phyloP scores from a whole-genome alignment of 2,113 vertebrate genomes.

The Mastomys coucha region DNA sequence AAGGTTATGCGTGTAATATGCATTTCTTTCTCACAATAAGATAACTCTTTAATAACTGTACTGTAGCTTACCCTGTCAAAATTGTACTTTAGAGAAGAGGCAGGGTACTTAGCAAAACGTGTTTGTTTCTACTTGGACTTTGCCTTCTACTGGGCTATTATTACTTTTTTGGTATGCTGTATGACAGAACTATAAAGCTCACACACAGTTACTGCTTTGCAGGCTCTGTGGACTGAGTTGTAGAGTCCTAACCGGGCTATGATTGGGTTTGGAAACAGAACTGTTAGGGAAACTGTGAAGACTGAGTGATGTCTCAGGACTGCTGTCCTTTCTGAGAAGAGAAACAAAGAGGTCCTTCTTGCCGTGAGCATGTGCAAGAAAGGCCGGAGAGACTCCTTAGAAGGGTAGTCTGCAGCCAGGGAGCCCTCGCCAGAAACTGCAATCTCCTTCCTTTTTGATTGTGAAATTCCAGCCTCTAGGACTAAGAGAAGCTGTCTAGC shows the following conservation, averaged over 20 bases:
- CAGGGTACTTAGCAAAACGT: constrained; percentile 44
- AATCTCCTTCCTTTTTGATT: not conserved
- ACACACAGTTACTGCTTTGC: not conserved
- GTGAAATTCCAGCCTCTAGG: not conserved
- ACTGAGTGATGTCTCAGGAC: not conserved
- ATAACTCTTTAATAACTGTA: not conserved
- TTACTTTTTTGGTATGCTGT: constrained; percentile 52
- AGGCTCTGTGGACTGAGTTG: not conserved
- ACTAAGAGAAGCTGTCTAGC: not conserved
- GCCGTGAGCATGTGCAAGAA: not conserved
- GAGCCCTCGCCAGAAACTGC: not conserved
- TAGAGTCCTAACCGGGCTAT: not conserved
- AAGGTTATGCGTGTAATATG: not conserved
- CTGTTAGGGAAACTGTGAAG: not conserved
- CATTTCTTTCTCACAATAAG: constrained; percentile 57
- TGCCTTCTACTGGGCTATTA: constrained; percentile 34
- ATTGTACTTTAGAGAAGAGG: constrained; percentile 41
- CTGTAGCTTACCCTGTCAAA: constrained; percentile 44
- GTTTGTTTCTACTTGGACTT: constrained; percentile 58
- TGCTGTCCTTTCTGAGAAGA: not conserved
- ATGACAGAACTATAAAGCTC: constrained; percentile 3
- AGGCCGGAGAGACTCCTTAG: not conserved
- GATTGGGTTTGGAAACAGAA: not conserved
- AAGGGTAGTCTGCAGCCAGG: not conserved
- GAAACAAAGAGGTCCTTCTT: not conserved